Percentiles rank a stretch among this genome's conserved stretches.
Conservation (phyloP, 1,140 invertebrate species). For the Cydia strobilella region DNA sequence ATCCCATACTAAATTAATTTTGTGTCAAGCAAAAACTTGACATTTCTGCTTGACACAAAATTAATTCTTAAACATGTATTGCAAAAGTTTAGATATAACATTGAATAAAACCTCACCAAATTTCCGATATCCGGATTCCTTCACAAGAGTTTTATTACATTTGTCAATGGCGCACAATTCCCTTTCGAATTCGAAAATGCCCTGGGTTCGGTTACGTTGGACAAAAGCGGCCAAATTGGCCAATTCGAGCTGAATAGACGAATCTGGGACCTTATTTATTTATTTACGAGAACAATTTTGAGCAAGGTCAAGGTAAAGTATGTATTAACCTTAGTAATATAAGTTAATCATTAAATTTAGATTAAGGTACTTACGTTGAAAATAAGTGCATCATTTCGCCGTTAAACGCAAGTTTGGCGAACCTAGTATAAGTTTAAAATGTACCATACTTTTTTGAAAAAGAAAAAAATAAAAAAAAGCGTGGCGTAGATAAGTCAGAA, state of each 20-base stretch:
- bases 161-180: slow-evolving; percentile 21
- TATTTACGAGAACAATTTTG: not conserved
- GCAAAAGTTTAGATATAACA: not conserved
- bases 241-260: slow-evolving; percentile 1
- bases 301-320: no score
- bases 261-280: slow-evolving; percentile 27
- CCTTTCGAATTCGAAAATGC: slow-evolving; percentile 13
- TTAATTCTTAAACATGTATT: not conserved
- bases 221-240: slow-evolving; percentile 25
- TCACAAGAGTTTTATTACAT: slow-evolving; percentile 26
- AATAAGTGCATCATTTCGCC: no score
- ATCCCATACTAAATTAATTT: no score
- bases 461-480: no score
- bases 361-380: no score
- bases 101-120: not conserved
- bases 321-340: no score
- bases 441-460: no score
- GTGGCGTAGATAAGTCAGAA: not conserved
- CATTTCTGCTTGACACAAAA: no score
- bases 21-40: no score
- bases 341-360: no score
- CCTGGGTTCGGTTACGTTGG: slow-evolving; percentile 14
- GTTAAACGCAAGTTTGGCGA: no score
- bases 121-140: not conserved
- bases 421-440: no score